Evolutionary conservation across 2,113 vertebrate genomes (phyloP), one percentile per base, ranked within the genome.

Genomic region (Microcebus lehilahytsara): DNA sequence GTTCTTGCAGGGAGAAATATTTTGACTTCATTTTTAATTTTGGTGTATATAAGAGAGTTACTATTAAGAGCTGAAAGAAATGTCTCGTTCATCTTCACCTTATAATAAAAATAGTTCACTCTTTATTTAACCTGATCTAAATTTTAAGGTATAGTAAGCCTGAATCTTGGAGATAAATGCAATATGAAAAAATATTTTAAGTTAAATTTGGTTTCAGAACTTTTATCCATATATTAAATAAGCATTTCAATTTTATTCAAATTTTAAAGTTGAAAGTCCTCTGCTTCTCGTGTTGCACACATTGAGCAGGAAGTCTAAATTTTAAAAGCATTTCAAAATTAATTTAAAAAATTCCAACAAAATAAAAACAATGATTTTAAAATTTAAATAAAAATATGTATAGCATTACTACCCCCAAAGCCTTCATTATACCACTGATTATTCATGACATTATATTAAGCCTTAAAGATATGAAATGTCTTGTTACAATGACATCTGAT

Each of bases 321-420:
- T 85, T 69, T 89, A 85, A 91, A 91, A 93, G 8, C 9, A 58
- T 74, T 91, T 71, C 53, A 22, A 42, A 80, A 27, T 16, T 80
- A 89, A 86, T 66, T 85, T 64, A 95, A 69, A 85, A n/a, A 60
- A 93, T 83, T 53, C 25, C 67, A 86, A 90, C 34, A 93, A 10
- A 27, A 62, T 10, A 0, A 42, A 51, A 80, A 87, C 69, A 49
- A n/a, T 75, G 32, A 92, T 67, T 95, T 89, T 80, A 89, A 83
- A 84, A n/a, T 40, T 75, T 93, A 80, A 85, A 93, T 75, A 78
- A 84, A 92, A 74, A 72, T 53, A 46, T 67, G 22, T 49, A 60
- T 60, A 74, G 34, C 22, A 71, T 64, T 27, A 78, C 23, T 66
- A 62, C 9, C 23, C 46, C 40, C 22, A 91, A 95, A 91, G 40